These are phyloP conservation scores for Daboia siamensis DNA, from an alignment of 2,113 vertebrate species.

Conservation along the genomic window DNA sequence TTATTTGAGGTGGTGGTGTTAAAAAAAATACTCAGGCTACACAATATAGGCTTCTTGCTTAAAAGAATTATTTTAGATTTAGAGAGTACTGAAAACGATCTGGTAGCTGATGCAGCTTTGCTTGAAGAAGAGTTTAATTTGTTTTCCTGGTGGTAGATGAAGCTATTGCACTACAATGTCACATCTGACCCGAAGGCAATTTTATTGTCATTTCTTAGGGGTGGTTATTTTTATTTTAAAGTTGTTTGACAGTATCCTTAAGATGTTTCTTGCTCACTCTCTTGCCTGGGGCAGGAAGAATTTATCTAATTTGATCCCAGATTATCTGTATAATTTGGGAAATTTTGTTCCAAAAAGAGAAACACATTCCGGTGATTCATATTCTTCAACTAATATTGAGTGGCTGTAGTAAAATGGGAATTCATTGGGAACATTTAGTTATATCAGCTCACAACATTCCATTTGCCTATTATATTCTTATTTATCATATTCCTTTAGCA, in stretches of 20 bases:
- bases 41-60: neutral
- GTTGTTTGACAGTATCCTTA: slow-evolving; percentile 19
- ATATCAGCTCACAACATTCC: rapidly evolving
- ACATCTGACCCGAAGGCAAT: neutral
- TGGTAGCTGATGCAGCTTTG: slow-evolving; percentile 5
- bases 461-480: neutral
- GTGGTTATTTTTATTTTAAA: slow-evolving; percentile 21
- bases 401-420: slow-evolving; percentile 1
- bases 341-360: slow-evolving; percentile 23
- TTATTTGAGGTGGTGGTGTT: neutral
- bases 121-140: neutral
- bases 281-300: neutral
- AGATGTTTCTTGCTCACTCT: neutral
- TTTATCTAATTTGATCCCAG: neutral
- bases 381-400: neutral
- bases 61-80: slow-evolving; percentile 2
- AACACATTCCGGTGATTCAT: neutral
- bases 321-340: neutral
- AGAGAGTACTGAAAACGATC: neutral
- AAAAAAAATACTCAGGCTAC: neutral
- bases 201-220: rapidly evolving
- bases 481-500: neutral
- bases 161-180: slow-evolving; percentile 55
- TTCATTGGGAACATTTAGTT: neutral
- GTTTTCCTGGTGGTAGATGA: slow-evolving; percentile 4